A percentile compares a stretch with the other conserved stretches of the same genome.
These are phyloP conservation scores for Halcyon malimbica DNA, from an alignment of 2,113 vertebrate genomes.

Conservation along the genomic window DNA sequence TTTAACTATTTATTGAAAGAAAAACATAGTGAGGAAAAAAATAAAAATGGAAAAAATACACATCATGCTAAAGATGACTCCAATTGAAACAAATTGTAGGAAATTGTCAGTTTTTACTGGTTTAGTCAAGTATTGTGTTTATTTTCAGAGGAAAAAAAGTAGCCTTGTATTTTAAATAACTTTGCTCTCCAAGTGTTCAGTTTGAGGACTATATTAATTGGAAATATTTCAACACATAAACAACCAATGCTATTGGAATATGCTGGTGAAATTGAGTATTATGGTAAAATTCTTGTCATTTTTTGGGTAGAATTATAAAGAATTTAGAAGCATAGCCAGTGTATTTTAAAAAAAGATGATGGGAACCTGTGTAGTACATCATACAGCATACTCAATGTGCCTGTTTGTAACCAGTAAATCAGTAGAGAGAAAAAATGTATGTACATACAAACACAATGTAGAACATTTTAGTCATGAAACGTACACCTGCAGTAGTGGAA, in stretches of 20 bases:
- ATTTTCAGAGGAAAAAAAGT: neutral
- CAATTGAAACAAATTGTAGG: neutral
- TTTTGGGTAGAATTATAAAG: neutral
- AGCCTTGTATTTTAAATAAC: neutral
- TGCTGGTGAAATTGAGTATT: neutral
- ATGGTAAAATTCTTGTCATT: neutral
- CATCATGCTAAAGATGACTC: neutral
- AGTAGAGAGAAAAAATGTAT: neutral
- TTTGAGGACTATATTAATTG: neutral
- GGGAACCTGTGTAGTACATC: neutral
- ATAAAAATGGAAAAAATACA: neutral
- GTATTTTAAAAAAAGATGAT: neutral
- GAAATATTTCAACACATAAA: neutral
- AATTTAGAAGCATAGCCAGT: neutral
- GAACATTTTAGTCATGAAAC: neutral
- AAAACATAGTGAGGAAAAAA: neutral
- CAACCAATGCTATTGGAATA: neutral
- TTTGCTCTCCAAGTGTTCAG: neutral
- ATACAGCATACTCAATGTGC: neutral
- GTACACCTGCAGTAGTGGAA: neutral
- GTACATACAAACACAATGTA: neutral
- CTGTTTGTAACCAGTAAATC: neutral
- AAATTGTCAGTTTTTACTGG: neutral
- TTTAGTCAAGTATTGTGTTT: neutral
- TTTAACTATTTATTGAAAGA: neutral